Evolutionary conservation across 37 sponge, comb jelly and placozoan genomes (phyloP), one percentile per base, ranked within the genome.

Genomic region (Bolinopsis microptera): DNA sequence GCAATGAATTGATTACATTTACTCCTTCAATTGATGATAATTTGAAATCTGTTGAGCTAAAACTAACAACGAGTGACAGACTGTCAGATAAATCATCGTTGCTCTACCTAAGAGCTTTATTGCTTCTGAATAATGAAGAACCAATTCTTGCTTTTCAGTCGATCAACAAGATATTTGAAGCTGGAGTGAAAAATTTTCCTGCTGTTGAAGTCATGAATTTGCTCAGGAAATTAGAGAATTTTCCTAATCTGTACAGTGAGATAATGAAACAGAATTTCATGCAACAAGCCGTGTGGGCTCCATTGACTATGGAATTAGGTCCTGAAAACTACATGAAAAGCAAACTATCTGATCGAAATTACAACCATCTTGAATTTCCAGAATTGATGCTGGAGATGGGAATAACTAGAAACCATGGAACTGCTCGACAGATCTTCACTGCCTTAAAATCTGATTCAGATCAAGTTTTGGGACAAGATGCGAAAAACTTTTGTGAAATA

Each of bases 221-320:
- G 35, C 32, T 77, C 2, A 27, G 33, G 32, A 77, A 32, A 1
- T 32, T 77, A 34, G 32, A 77, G 18, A 31, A 32, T 0, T 32
- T 32, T 3, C 80, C 80, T 35, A 18, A 77, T 13, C 3, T 77
- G 22, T 77, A 77, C 80, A 77, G 35, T 33, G 21, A 77, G 21
- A 1, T 77, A 1, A 35, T 16, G 0, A 35, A 13, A 32, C 35
- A 77, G 18, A 18, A 27, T 16, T 77, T 77, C 37, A 77, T 77
- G 80, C 27, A 77, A 35, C 80, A 77, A 35, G 80, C 80, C 1
- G 37, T 77, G 0, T 77, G 80, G 80, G 80, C 80, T 32, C 80
- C 80, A 77, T 77, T 77, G 27, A 13, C 21, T 35, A 77, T 32
- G 27, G 80, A 77, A 77, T 13, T 32, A 27, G 18, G 27, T 22